Conservation (phyloP, 2,113 vertebrate genomes). For the Pterocles burchelli region DNA sequence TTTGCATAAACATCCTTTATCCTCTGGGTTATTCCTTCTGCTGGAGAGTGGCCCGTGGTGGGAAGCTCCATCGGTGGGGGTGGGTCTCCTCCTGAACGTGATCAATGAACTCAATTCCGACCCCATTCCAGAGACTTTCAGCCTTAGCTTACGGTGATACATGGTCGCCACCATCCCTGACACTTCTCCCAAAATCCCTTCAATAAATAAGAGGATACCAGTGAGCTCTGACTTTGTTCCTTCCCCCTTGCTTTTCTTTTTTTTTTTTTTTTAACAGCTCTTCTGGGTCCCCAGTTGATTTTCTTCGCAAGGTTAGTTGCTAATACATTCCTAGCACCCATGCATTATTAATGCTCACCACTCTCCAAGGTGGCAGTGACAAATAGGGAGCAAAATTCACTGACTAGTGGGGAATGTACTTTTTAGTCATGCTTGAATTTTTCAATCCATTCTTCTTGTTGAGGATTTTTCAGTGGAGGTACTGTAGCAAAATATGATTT, state of each 20-base stretch:
- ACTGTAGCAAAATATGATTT: conserved; percentile 67
- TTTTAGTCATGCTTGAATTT: conserved; percentile 98
- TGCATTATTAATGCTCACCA: conserved; percentile 98
- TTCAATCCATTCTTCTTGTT: conserved; percentile 91
- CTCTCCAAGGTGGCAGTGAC: conserved; percentile 98
- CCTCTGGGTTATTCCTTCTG: background rate
- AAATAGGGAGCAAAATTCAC: conserved; percentile 97
- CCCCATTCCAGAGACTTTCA: conserved; percentile 77
- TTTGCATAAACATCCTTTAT: conserved; percentile 7
- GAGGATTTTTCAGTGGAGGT: conserved; percentile 78
- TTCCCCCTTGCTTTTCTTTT: background rate
- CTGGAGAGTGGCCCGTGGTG: conserved; percentile 41
- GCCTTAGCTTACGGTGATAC: conserved; percentile 75
- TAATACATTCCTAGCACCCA: conserved; percentile 96
- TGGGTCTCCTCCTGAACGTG: conserved; percentile 68
- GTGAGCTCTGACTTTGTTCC: conserved; percentile 36
- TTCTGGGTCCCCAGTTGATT: conserved; percentile 85
- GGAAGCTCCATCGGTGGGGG: background rate
- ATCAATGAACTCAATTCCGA: conserved; percentile 93
- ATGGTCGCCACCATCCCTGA: conserved; percentile 77
- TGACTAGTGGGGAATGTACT: conserved; percentile 96
- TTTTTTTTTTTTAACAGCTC: conserved; percentile 66
- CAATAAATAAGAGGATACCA: conserved; percentile 80
- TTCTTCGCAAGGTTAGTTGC: conserved; percentile 92
- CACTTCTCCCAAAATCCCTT: conserved; percentile 75